Evolutionary conservation across 2,888 invertebrate genomes (phyloP).

Genomic region (Melieria omissa): DNA sequence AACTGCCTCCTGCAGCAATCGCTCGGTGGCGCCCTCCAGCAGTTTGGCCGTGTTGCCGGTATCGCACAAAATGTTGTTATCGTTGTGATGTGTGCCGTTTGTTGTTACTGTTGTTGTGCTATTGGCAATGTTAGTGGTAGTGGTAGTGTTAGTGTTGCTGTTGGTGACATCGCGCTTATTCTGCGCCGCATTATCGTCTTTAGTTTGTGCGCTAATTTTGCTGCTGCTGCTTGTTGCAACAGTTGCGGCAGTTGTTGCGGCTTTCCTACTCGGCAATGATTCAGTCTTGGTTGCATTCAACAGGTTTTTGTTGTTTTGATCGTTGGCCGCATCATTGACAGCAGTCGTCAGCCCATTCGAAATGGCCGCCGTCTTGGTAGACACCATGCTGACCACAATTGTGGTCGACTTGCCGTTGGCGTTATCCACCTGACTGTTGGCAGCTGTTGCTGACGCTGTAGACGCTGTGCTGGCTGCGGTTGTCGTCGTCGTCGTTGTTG

Average conservation of each 20-base stretch:
- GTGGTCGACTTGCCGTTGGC: slow-evolving; percentile 55
- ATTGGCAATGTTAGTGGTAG: not conserved
- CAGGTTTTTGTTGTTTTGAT: slow-evolving; percentile 59
- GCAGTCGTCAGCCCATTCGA: slow-evolving; percentile 4
- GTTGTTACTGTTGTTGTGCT: not conserved
- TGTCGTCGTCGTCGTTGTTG: slow-evolving; percentile 7
- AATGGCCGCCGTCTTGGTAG: slow-evolving; percentile 43
- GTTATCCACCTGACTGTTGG: slow-evolving; percentile 40
- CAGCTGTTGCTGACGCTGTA: slow-evolving; percentile 17
- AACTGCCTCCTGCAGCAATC: slow-evolving; percentile 62
- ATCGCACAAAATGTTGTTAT: not conserved
- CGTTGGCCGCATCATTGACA: slow-evolving; percentile 42
- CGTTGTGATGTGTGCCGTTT: slow-evolving; percentile 21
- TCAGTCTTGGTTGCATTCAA: slow-evolving; percentile 59
- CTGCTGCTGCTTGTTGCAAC: slow-evolving; percentile 61
- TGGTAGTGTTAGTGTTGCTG: slow-evolving; percentile 10
- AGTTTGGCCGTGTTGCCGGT: slow-evolving; percentile 40
- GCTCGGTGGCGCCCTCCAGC: slow-evolving; percentile 55
- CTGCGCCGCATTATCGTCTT: slow-evolving; percentile 32
- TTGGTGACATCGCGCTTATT: slow-evolving; percentile 40
- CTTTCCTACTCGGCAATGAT: slow-evolving; percentile 31
- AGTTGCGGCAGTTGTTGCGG: slow-evolving; percentile 38
- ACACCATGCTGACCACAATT: slow-evolving; percentile 63
- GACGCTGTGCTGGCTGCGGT: slow-evolving; percentile 11
- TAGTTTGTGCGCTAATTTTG: slow-evolving; percentile 52